These are phyloP conservation scores for Pteronotus mesoamericanus DNA, from an alignment of 2,797 vertebrate species.

Conservation along the genomic window DNA sequence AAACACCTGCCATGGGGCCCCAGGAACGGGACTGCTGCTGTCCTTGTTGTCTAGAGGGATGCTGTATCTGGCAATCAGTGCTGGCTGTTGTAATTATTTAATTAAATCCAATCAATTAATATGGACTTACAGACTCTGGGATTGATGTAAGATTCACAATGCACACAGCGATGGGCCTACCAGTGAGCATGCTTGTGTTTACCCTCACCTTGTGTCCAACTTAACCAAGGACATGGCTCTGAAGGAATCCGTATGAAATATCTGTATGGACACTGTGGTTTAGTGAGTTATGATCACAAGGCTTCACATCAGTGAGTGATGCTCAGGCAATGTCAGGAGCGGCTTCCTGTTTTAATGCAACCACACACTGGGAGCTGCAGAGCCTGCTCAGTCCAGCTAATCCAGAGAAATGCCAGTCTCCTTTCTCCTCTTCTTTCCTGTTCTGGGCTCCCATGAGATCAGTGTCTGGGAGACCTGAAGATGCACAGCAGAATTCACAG, in stretches of 20 bases:
- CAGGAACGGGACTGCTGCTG: not conserved
- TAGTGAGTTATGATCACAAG: too few species aligned
- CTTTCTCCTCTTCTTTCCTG: not conserved
- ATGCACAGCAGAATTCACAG: not conserved
- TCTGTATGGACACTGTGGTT: not conserved
- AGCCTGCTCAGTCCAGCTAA: not conserved
- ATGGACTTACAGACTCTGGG: too few species aligned
- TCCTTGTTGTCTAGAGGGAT: not conserved
- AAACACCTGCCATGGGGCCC: not conserved
- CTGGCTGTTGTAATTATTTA: not conserved
- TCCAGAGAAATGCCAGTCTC: not conserved
- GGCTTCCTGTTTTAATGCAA: not conserved
- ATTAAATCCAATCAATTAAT: not conserved
- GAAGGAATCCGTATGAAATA: not conserved
- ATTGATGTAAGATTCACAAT: not conserved
- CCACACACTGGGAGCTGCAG: not conserved
- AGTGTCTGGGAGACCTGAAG: not conserved
- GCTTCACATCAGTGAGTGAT: not conserved
- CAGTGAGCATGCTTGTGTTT: not conserved
- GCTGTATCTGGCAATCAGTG: not conserved
- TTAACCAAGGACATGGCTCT: not conserved
- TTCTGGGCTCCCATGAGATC: not conserved
- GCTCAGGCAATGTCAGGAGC: not conserved
- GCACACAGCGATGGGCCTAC: fast-evolving
- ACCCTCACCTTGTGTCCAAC: not conserved